These are phyloP conservation scores for Battus philenor DNA, from an alignment of 1,140 invertebrate species.

Conservation along the genomic window DNA sequence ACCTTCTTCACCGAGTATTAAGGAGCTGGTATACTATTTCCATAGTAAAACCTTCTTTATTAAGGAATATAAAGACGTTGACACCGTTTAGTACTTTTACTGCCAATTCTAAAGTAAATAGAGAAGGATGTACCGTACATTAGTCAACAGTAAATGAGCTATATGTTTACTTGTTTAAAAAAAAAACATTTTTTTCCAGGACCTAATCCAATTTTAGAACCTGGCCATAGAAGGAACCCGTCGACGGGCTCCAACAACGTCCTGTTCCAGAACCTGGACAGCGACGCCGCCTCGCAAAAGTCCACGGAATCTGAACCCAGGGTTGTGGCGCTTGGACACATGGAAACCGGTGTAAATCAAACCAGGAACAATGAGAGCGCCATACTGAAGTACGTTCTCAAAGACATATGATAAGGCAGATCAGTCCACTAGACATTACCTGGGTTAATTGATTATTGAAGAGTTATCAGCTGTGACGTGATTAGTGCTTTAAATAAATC, in stretches of 20 bases:
- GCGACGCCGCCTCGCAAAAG: conserved; percentile 44
- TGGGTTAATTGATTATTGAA: too few species aligned
- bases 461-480: too few species aligned
- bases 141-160: too few species aligned
- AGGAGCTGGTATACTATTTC: conserved; percentile 33
- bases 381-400: conserved; percentile 69
- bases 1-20: conserved; percentile 46
- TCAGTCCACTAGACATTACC: too few species aligned
- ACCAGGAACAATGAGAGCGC: conserved; percentile 66
- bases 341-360: conserved; percentile 65
- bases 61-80: too few species aligned
- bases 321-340: conserved; percentile 33
- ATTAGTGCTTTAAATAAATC: too few species aligned
- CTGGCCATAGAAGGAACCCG: conserved; percentile 47
- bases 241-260: conserved; percentile 60
- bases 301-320: conserved; percentile 43
- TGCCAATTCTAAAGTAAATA: conserved; percentile 39
- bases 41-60: too few species aligned
- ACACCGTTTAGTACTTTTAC: conserved; percentile 34
- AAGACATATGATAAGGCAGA: conserved; percentile 61
- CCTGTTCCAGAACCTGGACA: conserved; percentile 54
- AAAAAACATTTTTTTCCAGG: conserved; percentile 33
- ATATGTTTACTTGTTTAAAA: too few species aligned
- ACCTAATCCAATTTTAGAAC: conserved; percentile 26
- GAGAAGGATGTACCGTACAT: too few species aligned